Percentiles rank a stretch among this genome's conserved stretches.
phyloP scores from a whole-genome alignment of 2,888 invertebrate genomes.

The Apotomis betuletana region DNA sequence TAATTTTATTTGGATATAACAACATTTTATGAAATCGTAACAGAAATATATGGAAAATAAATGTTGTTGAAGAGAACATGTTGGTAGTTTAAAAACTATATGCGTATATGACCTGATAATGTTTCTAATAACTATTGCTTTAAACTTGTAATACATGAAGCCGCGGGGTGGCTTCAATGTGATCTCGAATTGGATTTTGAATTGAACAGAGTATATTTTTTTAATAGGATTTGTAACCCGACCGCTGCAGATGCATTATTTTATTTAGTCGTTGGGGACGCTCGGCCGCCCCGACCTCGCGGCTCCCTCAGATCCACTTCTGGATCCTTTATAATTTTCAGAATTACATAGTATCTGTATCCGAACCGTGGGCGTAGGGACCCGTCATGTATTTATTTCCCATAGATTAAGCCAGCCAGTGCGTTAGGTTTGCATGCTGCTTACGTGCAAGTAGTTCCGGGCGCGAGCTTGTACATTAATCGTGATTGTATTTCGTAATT shows the following conservation, averaged over 20 bases:
- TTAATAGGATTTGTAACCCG: constrained; percentile 16
- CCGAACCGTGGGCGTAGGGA: no score
- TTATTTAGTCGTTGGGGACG: not conserved
- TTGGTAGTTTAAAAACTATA: constrained; percentile 51
- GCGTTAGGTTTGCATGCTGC: constrained; percentile 3
- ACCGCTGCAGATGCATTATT: constrained; percentile 31
- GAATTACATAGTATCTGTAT: no score
- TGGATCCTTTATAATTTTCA: not conserved
- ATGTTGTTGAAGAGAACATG: constrained; percentile 49
- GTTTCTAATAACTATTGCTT: constrained; percentile 69
- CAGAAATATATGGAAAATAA: constrained; percentile 48
- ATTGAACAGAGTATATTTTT: constrained; percentile 54
- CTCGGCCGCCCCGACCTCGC: not conserved
- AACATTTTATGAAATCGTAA: constrained; percentile 42
- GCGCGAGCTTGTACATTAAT: not conserved
- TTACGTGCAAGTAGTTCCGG: constrained; percentile 11
- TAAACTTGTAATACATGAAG: constrained; percentile 73
- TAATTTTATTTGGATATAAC: constrained; percentile 46
- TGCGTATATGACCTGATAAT: constrained; percentile 59
- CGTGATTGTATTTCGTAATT: not conserved
- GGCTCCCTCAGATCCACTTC: not conserved
- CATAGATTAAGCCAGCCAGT: constrained; percentile 9
- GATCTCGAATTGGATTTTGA: constrained; percentile 78
- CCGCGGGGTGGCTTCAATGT: constrained; percentile 71
- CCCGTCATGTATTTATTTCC: constrained; percentile 7